A percentile compares a stretch with the other conserved stretches of the same genome.
These are phyloP conservation scores for Polydesmus complanatus DNA, from an alignment of 2,888 invertebrate species.

Conservation along the genomic window DNA sequence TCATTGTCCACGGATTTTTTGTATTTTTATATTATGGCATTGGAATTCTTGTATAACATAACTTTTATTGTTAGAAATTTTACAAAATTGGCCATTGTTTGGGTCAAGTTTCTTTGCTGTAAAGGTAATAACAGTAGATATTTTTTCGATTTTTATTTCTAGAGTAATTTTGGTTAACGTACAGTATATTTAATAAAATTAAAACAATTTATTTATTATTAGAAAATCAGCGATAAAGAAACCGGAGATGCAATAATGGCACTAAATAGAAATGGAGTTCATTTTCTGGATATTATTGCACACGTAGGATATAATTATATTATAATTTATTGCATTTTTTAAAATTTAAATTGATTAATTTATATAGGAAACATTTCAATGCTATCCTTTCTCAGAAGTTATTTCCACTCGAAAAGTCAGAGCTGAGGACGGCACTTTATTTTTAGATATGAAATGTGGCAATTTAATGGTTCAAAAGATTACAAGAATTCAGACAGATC, in stretches of 20 bases:
- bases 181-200: neutral
- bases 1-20: neutral
- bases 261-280: conserved; percentile 81
- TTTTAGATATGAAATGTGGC: conserved; percentile 92
- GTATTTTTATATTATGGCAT: conserved; percentile 4
- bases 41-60: conserved; percentile 1
- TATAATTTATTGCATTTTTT: neutral
- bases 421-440: conserved; percentile 79
- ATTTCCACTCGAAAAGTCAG: conserved; percentile 85
- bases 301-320: conserved; percentile 45
- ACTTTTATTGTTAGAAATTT: no score
- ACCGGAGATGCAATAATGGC: conserved; percentile 83
- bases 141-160: neutral
- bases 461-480: conserved; percentile 91
- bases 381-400: conserved; percentile 88
- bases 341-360: conserved; percentile 3
- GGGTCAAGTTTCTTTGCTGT: conserved; percentile 97
- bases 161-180: conserved; percentile 4
- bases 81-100: conserved; percentile 89
- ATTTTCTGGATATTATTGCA: conserved; percentile 79
- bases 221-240: conserved; percentile 41
- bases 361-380: conserved; percentile 65
- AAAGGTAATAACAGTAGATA: conserved; percentile 34
- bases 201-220: neutral
- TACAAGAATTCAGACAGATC: conserved; percentile 84